These are phyloP conservation scores for Drepana arcuata DNA, from an alignment of 1,140 invertebrate genomes.

Conservation along the genomic window DNA sequence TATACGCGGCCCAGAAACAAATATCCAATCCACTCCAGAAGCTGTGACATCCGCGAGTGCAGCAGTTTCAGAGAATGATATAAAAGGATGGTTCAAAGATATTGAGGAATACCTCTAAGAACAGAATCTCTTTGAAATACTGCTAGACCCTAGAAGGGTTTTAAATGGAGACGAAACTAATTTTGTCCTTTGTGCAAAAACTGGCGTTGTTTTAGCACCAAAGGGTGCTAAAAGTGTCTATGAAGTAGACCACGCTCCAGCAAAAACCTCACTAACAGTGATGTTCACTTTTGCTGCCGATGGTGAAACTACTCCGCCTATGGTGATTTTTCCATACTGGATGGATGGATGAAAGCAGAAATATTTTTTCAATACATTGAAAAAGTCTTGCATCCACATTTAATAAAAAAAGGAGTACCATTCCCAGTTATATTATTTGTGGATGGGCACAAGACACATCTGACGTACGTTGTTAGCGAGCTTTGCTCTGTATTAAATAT, in stretches of 20 bases:
- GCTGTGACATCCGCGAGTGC: too few species aligned
- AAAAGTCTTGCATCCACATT: constrained; percentile 24
- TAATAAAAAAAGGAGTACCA: constrained; percentile 18
- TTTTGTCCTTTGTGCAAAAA: constrained; percentile 31
- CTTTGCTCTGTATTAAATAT: constrained; percentile 30
- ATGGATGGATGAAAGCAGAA: constrained; percentile 42
- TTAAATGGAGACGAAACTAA: constrained; percentile 36
- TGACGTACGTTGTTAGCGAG: constrained; percentile 18
- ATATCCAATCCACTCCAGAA: too few species aligned
- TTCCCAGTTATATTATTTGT: constrained; percentile 35
- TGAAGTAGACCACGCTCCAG: constrained; percentile 20
- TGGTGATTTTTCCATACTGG: constrained; percentile 20
- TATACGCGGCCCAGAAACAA: too few species aligned
- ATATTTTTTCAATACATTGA: constrained; percentile 33
- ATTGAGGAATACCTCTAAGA: too few species aligned
- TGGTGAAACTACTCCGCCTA: constrained; percentile 19
- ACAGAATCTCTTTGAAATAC: constrained; percentile 9
- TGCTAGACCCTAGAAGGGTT: constrained; percentile 16
- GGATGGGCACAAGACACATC: constrained; percentile 38
- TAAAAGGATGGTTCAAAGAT: too few species aligned
- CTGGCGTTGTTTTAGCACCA: constrained; percentile 21
- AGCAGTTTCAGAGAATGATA: too few species aligned
- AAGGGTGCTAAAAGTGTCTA: constrained; percentile 33
- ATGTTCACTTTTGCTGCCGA: constrained; percentile 25
- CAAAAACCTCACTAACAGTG: constrained; percentile 27